Evolutionary conservation across 2,888 invertebrate species (phyloP), one percentile per base, ranked within the genome.

Genomic region (Eupithecia vulgata): DNA sequence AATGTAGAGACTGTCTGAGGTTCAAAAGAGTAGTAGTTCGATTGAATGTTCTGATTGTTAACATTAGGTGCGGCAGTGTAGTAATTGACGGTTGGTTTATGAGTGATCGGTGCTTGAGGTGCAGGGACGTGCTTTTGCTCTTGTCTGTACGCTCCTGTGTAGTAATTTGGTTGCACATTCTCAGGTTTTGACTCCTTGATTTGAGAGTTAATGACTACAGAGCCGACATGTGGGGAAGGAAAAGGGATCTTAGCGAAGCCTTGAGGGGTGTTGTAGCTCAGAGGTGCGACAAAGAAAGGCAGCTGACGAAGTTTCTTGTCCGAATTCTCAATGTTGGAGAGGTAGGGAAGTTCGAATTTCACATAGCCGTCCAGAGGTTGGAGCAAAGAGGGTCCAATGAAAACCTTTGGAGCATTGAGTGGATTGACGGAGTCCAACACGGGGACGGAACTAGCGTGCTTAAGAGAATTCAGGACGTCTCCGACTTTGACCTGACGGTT

Each of bases 181-280:
- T 79, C 84, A 64, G 84, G 81, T 7, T 78, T 57, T n/a, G 83
- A 75, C 17, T 91, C 92, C 72, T 84, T 88, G 35, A 92, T 93
- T 78, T 90, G 90, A 8, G 95, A 94, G 81, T 96, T 96, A 1
- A 98, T 95, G 0, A 98, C 97, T 5, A 98, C 97, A 0, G 97
- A 97, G 1, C 98, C 98, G 0, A 98, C 97, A 82, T 98, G 98
- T 0, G 98, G 98, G 17, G 97, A 96, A 0, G 98, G 98, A 85
- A 98, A 95, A 0, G 97, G 96, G 77, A 98, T 98, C 90, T 98
- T 98, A 0, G 97, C 97, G 84, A 97, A 98, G 5, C 98, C 98
- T 67, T 95, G 95, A 0, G 97, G 98, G n/a, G 97, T 96, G 80
- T 96, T 96, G 83, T 97, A 98, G 83, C 97, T 98, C 35, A 97